Percentiles rank a stretch among this genome's conserved stretches.
Evolutionary conservation across 2,888 invertebrate species (phyloP).

Genomic region (Philereme vetulata): DNA sequence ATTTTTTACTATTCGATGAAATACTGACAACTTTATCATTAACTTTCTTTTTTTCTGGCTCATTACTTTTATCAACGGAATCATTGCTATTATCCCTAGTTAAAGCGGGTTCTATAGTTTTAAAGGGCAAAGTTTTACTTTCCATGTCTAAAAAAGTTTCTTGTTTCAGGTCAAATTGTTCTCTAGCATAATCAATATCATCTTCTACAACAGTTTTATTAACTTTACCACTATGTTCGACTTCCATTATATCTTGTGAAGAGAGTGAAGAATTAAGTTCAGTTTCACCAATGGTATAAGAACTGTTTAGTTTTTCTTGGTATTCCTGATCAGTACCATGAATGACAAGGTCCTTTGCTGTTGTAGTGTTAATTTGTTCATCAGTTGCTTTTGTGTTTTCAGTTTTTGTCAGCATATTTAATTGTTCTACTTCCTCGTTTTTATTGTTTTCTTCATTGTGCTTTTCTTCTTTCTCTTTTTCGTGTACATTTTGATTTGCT

Average conservation of each 20-base stretch:
- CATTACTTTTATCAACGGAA: conserved; percentile 14
- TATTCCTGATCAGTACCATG: conserved; percentile 25
- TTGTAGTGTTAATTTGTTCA: conserved; percentile 8
- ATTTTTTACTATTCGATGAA: conserved; percentile 20
- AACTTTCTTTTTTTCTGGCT: conserved; percentile 15
- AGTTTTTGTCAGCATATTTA: conserved; percentile 2
- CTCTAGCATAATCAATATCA: conserved; percentile 1
- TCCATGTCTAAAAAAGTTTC: conserved; percentile 5
- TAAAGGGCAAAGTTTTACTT: conserved; percentile 6
- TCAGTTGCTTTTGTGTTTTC: conserved; percentile 16
- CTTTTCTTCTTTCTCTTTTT: conserved; percentile 9
- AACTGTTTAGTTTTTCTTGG: conserved; percentile 47
- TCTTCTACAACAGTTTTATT: conserved; percentile 8
- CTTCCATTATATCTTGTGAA: conserved; percentile 51
- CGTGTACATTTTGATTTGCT: conserved; percentile 9
- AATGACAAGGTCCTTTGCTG: conserved; percentile 3
- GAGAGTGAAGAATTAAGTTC: conserved; percentile 47
- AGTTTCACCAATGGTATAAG: conserved; percentile 44
- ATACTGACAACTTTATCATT: conserved; percentile 15
- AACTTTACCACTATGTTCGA: conserved; percentile 28
- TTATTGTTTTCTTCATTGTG: conserved; percentile 12
- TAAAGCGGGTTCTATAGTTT: conserved; percentile 7
- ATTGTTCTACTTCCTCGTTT: background rate
- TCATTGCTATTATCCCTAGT: conserved; percentile 16
- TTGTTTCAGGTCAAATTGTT: conserved; percentile 1